phyloP scores from a whole-genome alignment of 2,113 vertebrate genomes.

The Talpa occidentalis region DNA sequence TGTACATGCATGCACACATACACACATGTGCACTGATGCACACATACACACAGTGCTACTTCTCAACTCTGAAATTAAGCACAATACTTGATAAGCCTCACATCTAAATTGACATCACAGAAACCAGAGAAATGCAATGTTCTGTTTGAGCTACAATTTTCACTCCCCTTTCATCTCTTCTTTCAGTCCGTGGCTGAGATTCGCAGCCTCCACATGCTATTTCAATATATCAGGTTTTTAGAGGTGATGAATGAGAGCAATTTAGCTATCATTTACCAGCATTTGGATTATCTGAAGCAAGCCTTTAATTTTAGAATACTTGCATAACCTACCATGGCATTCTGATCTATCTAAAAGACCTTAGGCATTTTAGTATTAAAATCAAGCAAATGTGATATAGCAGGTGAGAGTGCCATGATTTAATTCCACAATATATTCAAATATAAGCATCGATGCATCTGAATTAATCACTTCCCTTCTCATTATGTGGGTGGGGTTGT shows the following conservation, averaged over 20 bases:
- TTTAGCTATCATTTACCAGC: conserved; percentile 44
- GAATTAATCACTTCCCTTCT: conserved; percentile 16
- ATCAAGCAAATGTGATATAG: conserved; percentile 44
- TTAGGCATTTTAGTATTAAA: conserved; percentile 24
- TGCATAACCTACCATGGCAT: conserved; percentile 50
- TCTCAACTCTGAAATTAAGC: background rate
- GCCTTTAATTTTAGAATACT: conserved; percentile 57
- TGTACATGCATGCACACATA: background rate
- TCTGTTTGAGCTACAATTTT: background rate
- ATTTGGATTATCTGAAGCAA: conserved; percentile 40
- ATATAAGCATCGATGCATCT: background rate
- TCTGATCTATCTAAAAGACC: conserved; percentile 14
- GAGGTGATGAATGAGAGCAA: conserved; percentile 8
- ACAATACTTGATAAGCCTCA: background rate
- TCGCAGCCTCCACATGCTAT: background rate
- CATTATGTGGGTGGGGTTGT: background rate
- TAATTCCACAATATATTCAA: conserved; percentile 24
- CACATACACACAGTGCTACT: no score
- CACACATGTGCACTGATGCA: background rate
- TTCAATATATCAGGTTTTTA: conserved; percentile 34
- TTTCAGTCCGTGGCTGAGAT: background rate
- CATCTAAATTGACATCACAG: background rate
- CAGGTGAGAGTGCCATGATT: background rate
- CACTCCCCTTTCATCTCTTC: no score
- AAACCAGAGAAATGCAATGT: background rate